Conservation (phyloP, 2,797 vertebrate species). For the Pseudochaenichthys georgianus region DNA sequence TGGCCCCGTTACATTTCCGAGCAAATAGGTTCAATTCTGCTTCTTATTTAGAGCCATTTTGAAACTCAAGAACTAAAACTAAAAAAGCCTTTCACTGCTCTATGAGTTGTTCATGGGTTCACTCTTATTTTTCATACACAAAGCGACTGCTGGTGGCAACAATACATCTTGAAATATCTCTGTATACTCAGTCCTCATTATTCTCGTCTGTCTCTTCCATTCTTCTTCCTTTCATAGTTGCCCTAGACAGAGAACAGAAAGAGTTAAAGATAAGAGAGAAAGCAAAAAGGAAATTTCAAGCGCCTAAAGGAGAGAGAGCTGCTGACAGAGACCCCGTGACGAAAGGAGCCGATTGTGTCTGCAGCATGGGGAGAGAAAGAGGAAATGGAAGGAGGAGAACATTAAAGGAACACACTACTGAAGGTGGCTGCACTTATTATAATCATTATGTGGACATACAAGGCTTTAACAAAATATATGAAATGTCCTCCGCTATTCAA, state of each 20-base stretch:
- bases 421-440: constrained; percentile 3
- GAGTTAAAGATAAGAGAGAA: constrained; percentile 26
- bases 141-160: constrained; percentile 25
- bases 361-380: neutral
- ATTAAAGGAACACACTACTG: constrained; percentile 13
- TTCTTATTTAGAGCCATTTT: neutral
- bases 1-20: neutral
- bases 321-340: constrained; percentile 28
- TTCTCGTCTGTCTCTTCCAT: constrained; percentile 15
- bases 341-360: constrained; percentile 33
- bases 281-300: neutral
- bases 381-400: neutral
- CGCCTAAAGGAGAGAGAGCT: constrained; percentile 23
- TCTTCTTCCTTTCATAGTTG: constrained; percentile 14
- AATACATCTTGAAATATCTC: constrained; percentile 29
- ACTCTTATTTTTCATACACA: constrained; percentile 22
- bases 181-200: constrained; percentile 27
- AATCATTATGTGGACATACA: constrained; percentile 23
- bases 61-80: neutral
- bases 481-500: constrained; percentile 47
- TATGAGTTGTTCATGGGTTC: neutral
- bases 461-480: constrained; percentile 27
- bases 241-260: constrained; percentile 31
- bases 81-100: neutral
- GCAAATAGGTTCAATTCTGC: neutral